Conservation (phyloP, 2,113 vertebrate genomes). For the Onychostoma macrolepis region DNA sequence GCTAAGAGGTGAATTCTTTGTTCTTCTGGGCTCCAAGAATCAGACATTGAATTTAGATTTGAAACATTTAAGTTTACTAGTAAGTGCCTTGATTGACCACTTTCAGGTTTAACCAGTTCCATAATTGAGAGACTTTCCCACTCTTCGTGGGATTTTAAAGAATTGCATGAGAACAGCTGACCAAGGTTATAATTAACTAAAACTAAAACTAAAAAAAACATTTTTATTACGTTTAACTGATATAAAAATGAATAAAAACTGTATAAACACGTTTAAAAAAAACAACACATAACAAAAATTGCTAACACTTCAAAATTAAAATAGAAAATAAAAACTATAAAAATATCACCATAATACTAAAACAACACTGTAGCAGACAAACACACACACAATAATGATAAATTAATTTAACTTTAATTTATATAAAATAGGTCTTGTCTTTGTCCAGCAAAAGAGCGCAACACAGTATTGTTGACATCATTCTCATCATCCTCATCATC, state of each 20-base stretch:
- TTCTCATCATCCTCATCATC: constrained; percentile 51
- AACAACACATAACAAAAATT: too few relatives aligned
- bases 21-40: constrained; percentile 19
- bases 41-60: background rate
- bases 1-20: constrained; percentile 47
- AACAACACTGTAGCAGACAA: background rate
- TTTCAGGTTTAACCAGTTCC: background rate
- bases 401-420: constrained; percentile 73
- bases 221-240: too few relatives aligned
- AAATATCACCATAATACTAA: background rate
- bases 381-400: constrained; percentile 1
- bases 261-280: too few relatives aligned
- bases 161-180: background rate
- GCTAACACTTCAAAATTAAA: too few relatives aligned
- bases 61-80: background rate
- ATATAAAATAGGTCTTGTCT: constrained; percentile 66
- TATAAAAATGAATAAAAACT: too few relatives aligned
- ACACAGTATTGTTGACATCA: constrained; percentile 58
- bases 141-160: background rate
- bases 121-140: background rate
- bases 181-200: background rate
- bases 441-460: constrained; percentile 80
- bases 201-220: too few relatives aligned
- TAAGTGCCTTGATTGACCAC: background rate
- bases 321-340: background rate